These are phyloP conservation scores for Drosophila bipectinata DNA, from an alignment of 1,140 invertebrate species.

Conservation along the genomic window DNA sequence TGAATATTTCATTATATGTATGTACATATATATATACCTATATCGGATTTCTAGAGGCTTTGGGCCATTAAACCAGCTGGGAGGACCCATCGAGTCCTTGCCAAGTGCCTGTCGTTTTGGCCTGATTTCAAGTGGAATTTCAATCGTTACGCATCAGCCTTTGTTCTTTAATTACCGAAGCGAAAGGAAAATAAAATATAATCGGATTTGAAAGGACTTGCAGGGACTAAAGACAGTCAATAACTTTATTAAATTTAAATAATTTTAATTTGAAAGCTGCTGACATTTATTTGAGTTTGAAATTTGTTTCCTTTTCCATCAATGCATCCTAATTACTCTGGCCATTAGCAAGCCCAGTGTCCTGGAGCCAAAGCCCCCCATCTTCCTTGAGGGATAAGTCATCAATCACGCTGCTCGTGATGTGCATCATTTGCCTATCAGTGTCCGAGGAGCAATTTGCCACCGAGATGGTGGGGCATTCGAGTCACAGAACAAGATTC, in stretches of 20 bases:
- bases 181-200: constrained; percentile 9
- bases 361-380: neutral
- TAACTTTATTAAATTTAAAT: neutral
- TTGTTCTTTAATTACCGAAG: constrained; percentile 33
- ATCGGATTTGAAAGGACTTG: constrained; percentile 5
- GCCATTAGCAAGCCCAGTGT: constrained; percentile 23
- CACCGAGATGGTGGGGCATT: neutral
- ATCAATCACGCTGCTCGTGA: constrained; percentile 36
- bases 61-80: constrained; percentile 51
- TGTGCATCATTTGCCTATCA: constrained; percentile 51
- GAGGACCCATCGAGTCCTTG: constrained; percentile 47
- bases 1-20: constrained; percentile 77
- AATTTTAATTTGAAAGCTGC: neutral
- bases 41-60: constrained; percentile 66
- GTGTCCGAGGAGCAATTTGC: constrained; percentile 27
- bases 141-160: constrained; percentile 7
- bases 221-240: neutral
- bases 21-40: neutral
- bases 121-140: constrained; percentile 53
- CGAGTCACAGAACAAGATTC: constrained; percentile 9
- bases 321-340: constrained; percentile 12
- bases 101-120: constrained; percentile 52
- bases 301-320: neutral
- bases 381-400: constrained; percentile 20
- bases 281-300: constrained; percentile 1